These are phyloP conservation scores for Coelopa pilipes DNA, from an alignment of 2,888 invertebrate species.

Conservation along the genomic window DNA sequence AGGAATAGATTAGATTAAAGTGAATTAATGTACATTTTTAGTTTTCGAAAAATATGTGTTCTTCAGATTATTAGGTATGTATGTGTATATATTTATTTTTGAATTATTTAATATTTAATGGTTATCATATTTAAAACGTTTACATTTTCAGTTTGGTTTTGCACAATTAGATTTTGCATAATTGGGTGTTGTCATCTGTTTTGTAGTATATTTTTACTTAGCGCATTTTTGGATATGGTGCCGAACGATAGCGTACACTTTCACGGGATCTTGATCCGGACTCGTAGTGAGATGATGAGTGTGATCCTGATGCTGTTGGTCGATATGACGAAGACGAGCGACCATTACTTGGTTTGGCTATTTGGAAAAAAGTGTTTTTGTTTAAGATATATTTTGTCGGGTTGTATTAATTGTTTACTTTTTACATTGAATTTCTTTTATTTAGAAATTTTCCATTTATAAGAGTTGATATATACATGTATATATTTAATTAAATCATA, in stretches of 20 bases:
- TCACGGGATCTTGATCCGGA: conserved; percentile 66
- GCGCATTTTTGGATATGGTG: conserved; percentile 66
- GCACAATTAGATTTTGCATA: conserved; percentile 13
- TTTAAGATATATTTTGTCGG: conserved; percentile 28
- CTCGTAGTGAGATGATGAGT: conserved; percentile 65
- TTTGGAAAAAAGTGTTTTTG: conserved; percentile 51
- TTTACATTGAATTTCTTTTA: conserved; percentile 43
- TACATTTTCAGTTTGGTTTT: conserved; percentile 38
- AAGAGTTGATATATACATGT: conserved; percentile 10
- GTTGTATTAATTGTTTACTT: conserved; percentile 27
- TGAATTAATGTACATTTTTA: not conserved
- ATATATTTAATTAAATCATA: conserved; percentile 43
- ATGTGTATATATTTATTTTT: conserved; percentile 1
- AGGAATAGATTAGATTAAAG: not conserved
- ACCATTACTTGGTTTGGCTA: conserved; percentile 67
- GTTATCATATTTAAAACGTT: conserved; percentile 16
- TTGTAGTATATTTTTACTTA: conserved; percentile 48
- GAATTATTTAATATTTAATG: conserved; percentile 1
- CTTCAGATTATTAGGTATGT: conserved; percentile 2
- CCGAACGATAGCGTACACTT: conserved; percentile 65
- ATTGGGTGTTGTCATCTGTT: conserved; percentile 34
- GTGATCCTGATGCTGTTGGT: conserved; percentile 64
- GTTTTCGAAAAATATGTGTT: not conserved
- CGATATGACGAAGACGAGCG: conserved; percentile 65
- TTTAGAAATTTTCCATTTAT: conserved; percentile 1